These are phyloP conservation scores for Anodontia alba DNA, from an alignment of 2,888 invertebrate genomes.

Conservation along the genomic window DNA sequence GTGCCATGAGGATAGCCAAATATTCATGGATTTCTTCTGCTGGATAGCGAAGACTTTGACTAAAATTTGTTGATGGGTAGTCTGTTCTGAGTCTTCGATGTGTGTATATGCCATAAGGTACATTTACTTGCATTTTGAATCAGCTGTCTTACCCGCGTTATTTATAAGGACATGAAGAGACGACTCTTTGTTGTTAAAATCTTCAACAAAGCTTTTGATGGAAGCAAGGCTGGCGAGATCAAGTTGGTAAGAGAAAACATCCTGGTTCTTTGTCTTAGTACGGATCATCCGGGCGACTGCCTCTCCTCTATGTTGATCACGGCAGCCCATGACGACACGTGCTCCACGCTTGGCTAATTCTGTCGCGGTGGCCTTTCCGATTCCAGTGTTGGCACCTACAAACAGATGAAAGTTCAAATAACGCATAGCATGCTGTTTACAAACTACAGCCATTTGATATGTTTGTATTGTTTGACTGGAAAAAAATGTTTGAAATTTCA, in stretches of 20 bases:
- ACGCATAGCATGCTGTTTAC: no score
- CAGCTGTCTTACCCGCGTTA: slow-evolving; percentile 83
- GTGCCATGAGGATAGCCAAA: no score
- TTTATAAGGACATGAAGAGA: slow-evolving; percentile 83
- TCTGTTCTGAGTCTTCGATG: no score
- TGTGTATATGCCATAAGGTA: no score
- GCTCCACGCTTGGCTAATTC: slow-evolving; percentile 88
- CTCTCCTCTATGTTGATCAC: slow-evolving; percentile 81
- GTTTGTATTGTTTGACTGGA: not conserved
- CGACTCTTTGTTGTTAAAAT: slow-evolving; percentile 77
- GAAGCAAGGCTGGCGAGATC: slow-evolving; percentile 82
- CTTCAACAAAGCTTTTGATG: slow-evolving; percentile 81
- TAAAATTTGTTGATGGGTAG: no score
- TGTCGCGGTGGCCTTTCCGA: slow-evolving; percentile 92
- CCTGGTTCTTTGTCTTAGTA: slow-evolving; percentile 80
- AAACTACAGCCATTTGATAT: no score
- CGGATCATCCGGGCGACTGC: slow-evolving; percentile 81
- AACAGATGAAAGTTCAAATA: slow-evolving; percentile 85
- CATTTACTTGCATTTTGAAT: no score
- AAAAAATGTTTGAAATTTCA: no score
- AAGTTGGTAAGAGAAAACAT: slow-evolving; percentile 78
- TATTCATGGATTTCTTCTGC: no score
- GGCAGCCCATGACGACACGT: slow-evolving; percentile 81
- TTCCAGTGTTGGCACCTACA: slow-evolving; percentile 93
- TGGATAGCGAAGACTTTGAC: no score